Evolutionary conservation across 2,888 invertebrate species (phyloP), one percentile per base, ranked within the genome.

Genomic region (Anodontia alba): DNA sequence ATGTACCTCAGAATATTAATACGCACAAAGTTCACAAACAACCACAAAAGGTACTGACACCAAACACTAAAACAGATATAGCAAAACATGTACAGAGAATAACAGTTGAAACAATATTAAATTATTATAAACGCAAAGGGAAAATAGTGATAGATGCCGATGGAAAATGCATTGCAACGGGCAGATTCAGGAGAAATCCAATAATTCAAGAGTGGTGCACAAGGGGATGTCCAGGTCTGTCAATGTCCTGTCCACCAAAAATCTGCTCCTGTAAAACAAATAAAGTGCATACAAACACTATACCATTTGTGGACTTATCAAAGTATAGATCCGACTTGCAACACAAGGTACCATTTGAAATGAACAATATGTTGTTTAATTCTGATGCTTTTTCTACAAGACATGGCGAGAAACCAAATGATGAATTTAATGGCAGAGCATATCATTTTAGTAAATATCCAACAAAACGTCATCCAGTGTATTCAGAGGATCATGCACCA

Each of bases 131-230:
- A 33, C 5, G 20, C 31, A 42, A 20, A 3, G 29, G n/a, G 2
- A 38, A 29, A 33, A 31, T n/a, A 1, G 20, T 62, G 17, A 12
- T 42, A 17, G 26, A 26, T 42, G 7, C 8, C 12, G 43, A 46
- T 2, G n/a, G 23, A 33, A 26, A 5, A 10, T 69, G 42, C 66
- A 8, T 42, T 62, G 7, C 57, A 7, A 73, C 26, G 42, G 36
- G 36, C 7, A n/a, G 62, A 51, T 84, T 71, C 36, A 17, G 23
- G 8, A 23, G 17, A 1, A 84, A 84, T 33, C 84, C 84, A 5
- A 84, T 84, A 29, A 76, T 84, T 20, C 62, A 74, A 10, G 79
- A 81, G 49, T 84, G 73, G 70, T 84, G 84, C 46, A 38, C 33
- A 3, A 66, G 62, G n/a, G 26, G 51, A 7, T 84, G 84, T 67